These are phyloP conservation scores for Drosophila robusta DNA, from an alignment of 2,888 invertebrate species.

Conservation along the genomic window DNA sequence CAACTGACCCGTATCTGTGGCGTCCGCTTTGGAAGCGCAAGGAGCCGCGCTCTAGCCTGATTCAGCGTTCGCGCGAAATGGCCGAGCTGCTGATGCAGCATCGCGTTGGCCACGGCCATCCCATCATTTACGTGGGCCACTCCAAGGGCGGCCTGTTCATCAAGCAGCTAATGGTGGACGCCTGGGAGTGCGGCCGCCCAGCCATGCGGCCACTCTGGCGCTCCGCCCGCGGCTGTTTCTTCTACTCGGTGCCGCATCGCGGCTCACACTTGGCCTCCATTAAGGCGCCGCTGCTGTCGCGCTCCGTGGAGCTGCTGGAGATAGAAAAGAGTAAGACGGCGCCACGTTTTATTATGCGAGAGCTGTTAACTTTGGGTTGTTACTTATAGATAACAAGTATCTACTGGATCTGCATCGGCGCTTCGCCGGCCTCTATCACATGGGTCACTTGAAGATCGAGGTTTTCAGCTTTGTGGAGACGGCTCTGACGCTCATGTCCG, in stretches of 20 bases:
- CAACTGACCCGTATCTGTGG: conserved; percentile 92
- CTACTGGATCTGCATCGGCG: conserved; percentile 89
- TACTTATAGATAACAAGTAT: conserved; percentile 88
- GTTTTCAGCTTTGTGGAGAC: conserved; percentile 93
- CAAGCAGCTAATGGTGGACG: conserved; percentile 92
- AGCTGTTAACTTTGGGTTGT: background rate
- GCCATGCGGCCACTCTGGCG: conserved; percentile 86
- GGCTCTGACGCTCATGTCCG: conserved; percentile 90
- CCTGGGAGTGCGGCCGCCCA: conserved; percentile 86
- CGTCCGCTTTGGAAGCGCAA: conserved; percentile 90
- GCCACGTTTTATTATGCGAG: background rate
- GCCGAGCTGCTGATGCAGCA: conserved; percentile 88
- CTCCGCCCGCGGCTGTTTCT: conserved; percentile 89
- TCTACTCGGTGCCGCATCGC: conserved; percentile 94
- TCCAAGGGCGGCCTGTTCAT: conserved; percentile 95
- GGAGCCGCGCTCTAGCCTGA: conserved; percentile 88
- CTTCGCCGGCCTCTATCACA: conserved; percentile 87
- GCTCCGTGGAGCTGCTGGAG: conserved; percentile 92
- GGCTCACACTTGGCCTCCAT: conserved; percentile 92
- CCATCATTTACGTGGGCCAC: conserved; percentile 92
- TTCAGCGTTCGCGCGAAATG: conserved; percentile 90
- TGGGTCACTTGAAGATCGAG: conserved; percentile 85
- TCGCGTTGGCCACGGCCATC: conserved; percentile 90
- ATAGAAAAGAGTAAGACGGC: conserved; percentile 89
- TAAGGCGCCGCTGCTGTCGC: conserved; percentile 90